Evolutionary conservation across 2,797 vertebrate genomes (phyloP).

Genomic region (Leptoclinus maculatus): DNA sequence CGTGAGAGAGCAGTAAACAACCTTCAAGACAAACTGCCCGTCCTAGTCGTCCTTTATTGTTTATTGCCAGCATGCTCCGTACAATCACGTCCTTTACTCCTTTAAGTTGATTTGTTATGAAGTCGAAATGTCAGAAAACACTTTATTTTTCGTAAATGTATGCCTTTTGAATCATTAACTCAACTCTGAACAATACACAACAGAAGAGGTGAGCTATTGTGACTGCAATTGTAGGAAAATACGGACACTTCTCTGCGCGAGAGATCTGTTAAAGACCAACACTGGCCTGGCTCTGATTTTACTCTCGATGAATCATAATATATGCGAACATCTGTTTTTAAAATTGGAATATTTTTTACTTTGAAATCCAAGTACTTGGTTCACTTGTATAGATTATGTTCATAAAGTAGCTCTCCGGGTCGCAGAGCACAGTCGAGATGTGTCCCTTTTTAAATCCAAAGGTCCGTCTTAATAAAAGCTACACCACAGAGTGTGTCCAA

Average conservation of each 20-base stretch:
- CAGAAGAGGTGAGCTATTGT: not conserved
- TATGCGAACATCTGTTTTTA: not conserved
- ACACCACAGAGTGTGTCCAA: not conserved
- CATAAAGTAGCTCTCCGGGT: slow-evolving; percentile 21
- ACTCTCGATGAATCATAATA: not conserved
- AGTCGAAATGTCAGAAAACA: slow-evolving; percentile 13
- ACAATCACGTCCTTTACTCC: slow-evolving; percentile 4
- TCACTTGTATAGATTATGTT: not conserved
- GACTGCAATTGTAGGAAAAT: not conserved
- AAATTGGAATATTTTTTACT: not conserved
- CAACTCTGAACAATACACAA: not conserved
- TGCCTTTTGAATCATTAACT: not conserved
- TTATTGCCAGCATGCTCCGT: slow-evolving; percentile 25
- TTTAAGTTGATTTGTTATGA: slow-evolving; percentile 35
- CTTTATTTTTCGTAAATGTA: not conserved
- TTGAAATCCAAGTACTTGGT: not conserved
- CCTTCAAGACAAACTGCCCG: slow-evolving; percentile 5
- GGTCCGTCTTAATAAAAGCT: not conserved
- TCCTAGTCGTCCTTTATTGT: slow-evolving; percentile 35
- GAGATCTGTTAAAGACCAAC: not conserved
- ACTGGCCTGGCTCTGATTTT: slow-evolving; percentile 21
- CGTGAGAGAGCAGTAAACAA: not conserved
- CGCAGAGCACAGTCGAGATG: not conserved
- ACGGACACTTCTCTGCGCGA: not conserved
- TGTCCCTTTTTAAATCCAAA: slow-evolving; percentile 5